These are phyloP conservation scores for Oostethus manadensis DNA, from an alignment of 2,113 vertebrate species.

Conservation along the genomic window DNA sequence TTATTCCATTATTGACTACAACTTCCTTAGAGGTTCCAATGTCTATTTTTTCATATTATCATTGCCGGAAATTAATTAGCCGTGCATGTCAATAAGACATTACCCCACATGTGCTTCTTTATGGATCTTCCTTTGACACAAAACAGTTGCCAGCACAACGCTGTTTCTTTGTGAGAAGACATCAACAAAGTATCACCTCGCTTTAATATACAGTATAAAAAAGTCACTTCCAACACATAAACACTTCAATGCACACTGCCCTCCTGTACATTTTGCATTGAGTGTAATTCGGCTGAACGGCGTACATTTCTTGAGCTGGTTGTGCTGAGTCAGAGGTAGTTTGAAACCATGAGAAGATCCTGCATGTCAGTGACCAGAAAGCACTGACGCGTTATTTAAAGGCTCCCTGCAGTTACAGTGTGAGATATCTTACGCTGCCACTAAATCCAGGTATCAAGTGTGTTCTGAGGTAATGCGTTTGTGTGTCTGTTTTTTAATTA, in stretches of 20 bases:
- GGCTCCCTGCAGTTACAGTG: constrained; percentile 52
- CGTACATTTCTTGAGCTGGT: constrained; percentile 71
- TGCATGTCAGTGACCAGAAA: constrained; percentile 82
- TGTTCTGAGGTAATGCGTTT: constrained; percentile 83
- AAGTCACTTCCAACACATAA: constrained; percentile 18
- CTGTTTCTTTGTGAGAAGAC: constrained; percentile 4
- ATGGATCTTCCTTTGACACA: constrained; percentile 2
- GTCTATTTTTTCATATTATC: no score
- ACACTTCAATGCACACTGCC: constrained; percentile 45
- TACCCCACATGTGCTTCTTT: constrained; percentile 13
- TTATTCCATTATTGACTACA: no score
- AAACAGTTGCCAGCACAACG: constrained; percentile 16
- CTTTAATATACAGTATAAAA: constrained; percentile 23
- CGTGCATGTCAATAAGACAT: no score
- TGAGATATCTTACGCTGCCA: constrained; percentile 68
- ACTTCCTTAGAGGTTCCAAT: no score
- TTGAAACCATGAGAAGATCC: constrained; percentile 82
- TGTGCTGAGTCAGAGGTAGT: constrained; percentile 89
- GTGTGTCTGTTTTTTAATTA: constrained; percentile 40
- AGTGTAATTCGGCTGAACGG: constrained; percentile 74
- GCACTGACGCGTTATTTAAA: constrained; percentile 62
- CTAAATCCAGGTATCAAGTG: constrained; percentile 69
- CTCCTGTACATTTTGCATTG: constrained; percentile 68
- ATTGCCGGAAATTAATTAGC: no score
- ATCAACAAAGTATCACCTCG: constrained; percentile 26